A percentile compares a stretch with the other conserved stretches of the same genome.
Evolutionary conservation across 2,113 vertebrate genomes (phyloP).

Genomic region (Sylvicapra grimmia): DNA sequence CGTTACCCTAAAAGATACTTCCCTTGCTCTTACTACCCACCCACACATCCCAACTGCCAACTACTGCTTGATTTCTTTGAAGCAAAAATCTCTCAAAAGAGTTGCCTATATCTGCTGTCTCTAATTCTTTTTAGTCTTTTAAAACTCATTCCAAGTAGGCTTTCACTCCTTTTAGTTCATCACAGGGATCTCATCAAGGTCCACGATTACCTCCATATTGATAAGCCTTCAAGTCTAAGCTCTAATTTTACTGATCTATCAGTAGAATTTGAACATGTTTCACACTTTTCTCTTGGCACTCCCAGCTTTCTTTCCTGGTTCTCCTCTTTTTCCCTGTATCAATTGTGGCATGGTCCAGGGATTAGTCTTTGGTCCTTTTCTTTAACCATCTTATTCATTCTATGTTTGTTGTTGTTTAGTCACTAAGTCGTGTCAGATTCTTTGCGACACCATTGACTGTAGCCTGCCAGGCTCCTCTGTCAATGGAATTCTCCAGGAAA

Average conservation of each 20-base stretch:
- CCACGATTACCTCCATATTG: background rate
- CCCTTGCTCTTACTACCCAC: background rate
- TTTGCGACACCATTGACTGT: background rate
- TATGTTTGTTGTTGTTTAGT: background rate
- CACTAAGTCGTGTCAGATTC: background rate
- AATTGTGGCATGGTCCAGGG: background rate
- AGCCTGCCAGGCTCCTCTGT: background rate
- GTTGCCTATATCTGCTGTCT: background rate
- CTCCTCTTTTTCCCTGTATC: background rate
- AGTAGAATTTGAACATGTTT: background rate
- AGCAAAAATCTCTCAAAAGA: slow-evolving; percentile 25
- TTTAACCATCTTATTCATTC: background rate
- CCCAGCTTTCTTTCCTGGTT: background rate
- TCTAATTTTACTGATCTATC: background rate
- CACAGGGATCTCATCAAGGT: background rate
- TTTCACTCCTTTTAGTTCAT: background rate
- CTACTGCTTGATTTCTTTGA: background rate
- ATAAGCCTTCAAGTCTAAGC: background rate
- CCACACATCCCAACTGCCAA: background rate
- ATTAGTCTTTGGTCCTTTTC: background rate
- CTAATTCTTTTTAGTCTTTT: background rate
- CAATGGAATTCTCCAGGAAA: background rate
- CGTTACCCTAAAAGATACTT: background rate
- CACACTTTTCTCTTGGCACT: background rate
- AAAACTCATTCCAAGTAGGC: background rate